phyloP scores from a whole-genome alignment of 2,113 vertebrate genomes.

The Sphyrna mokarran region DNA sequence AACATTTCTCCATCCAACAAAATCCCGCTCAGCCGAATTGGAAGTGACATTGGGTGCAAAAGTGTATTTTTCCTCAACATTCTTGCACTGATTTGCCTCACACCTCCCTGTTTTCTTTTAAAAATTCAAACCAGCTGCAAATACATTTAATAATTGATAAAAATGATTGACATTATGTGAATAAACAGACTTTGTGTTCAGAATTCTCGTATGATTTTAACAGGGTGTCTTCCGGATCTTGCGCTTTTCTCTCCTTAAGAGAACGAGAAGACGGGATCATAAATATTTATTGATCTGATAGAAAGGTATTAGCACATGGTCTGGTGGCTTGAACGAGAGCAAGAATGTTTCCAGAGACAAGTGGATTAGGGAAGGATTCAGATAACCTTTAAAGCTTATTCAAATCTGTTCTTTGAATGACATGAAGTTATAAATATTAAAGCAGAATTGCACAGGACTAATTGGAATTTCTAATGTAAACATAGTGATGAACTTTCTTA shows the following conservation, averaged over 20 bases:
- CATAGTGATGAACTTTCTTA: conserved; percentile 7
- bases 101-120: too few relatives aligned
- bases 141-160: background rate
- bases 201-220: background rate
- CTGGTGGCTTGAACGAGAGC: conserved; percentile 3
- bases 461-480: conserved; percentile 37
- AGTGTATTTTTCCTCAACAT: background rate
- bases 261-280: background rate
- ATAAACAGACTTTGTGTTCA: background rate
- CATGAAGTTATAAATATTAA: conserved; percentile 29
- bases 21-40: background rate
- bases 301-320: conserved; percentile 22
- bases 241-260: background rate
- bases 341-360: conserved; percentile 2
- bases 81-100: background rate
- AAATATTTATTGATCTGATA: conserved; percentile 34
- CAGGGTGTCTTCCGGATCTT: background rate
- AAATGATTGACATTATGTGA: background rate
- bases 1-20: background rate
- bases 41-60: background rate
- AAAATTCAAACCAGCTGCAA: background rate
- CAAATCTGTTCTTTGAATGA: conserved; percentile 16
- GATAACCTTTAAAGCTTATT: conserved; percentile 36
- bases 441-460: conserved; percentile 6
- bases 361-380: conserved; percentile 5